Evolutionary conservation across 2,888 invertebrate species (phyloP).

Genomic region (Drosophila atripex): DNA sequence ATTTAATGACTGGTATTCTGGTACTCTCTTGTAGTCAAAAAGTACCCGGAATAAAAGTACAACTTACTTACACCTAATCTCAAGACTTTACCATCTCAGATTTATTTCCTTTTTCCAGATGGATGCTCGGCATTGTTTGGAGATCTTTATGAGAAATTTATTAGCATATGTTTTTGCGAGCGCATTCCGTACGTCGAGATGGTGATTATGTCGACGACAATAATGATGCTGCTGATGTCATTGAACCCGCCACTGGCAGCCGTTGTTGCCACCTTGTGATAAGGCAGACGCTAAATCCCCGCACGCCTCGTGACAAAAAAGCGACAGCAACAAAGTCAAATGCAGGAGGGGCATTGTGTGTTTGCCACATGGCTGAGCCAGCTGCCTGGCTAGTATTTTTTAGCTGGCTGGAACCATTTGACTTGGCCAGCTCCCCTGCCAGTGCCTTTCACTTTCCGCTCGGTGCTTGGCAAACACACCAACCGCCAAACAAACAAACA

Average conservation of each 20-base stretch:
- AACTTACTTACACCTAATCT: constrained; percentile 1
- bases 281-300: constrained; percentile 58
- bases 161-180: constrained; percentile 50
- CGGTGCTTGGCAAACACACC: constrained; percentile 33
- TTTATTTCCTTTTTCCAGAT: constrained; percentile 13
- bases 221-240: constrained; percentile 46
- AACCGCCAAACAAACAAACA: constrained; percentile 52
- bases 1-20: too few relatives aligned
- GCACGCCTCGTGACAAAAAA: constrained; percentile 46
- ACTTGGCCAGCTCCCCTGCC: constrained; percentile 19
- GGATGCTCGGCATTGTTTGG: constrained; percentile 28
- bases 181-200: constrained; percentile 25
- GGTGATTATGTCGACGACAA: background rate
- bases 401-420: constrained; percentile 21
- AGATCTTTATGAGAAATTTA: constrained; percentile 54
- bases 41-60: background rate
- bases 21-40: too few relatives aligned
- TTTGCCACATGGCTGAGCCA: constrained; percentile 42
- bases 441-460: constrained; percentile 71
- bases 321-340: constrained; percentile 11
- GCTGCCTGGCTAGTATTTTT: constrained; percentile 29
- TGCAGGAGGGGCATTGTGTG: constrained; percentile 34
- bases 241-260: constrained; percentile 52
- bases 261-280: constrained; percentile 32
- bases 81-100: background rate